These are phyloP conservation scores for Lapara coniferarum DNA, from an alignment of 2,888 invertebrate genomes.

Conservation along the genomic window DNA sequence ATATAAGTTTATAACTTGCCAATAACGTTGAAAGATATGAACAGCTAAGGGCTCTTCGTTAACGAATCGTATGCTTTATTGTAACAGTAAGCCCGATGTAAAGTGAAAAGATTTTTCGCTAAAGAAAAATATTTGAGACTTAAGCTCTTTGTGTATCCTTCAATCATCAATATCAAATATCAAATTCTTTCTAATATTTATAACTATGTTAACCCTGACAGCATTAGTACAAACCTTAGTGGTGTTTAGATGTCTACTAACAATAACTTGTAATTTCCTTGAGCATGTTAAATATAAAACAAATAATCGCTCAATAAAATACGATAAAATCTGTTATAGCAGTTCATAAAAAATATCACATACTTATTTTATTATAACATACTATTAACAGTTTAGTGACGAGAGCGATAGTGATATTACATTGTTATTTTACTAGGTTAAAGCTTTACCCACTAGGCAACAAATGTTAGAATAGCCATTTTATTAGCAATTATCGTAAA, in stretches of 20 bases:
- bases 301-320: background rate
- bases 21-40: slow-evolving; percentile 5
- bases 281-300: too few relatives aligned
- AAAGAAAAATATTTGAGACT: background rate
- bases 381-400: background rate
- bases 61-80: background rate
- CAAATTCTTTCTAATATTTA: too few relatives aligned
- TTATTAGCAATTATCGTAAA: slow-evolving; percentile 30
- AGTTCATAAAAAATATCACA: background rate
- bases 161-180: too few relatives aligned
- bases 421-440: slow-evolving; percentile 1
- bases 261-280: too few relatives aligned
- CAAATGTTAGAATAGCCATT: background rate
- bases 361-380: background rate
- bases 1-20: background rate
- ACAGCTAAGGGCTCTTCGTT: background rate
- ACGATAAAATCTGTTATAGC: background rate
- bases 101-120: background rate
- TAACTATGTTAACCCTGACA: too few relatives aligned
- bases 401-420: background rate
- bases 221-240: too few relatives aligned
- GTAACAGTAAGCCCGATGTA: background rate
- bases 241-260: too few relatives aligned
- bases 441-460: background rate
- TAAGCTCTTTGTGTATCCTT: background rate